Evolutionary conservation across 2,797 vertebrate genomes (phyloP).

Genomic region (Synaphobranchus kaupii): DNA sequence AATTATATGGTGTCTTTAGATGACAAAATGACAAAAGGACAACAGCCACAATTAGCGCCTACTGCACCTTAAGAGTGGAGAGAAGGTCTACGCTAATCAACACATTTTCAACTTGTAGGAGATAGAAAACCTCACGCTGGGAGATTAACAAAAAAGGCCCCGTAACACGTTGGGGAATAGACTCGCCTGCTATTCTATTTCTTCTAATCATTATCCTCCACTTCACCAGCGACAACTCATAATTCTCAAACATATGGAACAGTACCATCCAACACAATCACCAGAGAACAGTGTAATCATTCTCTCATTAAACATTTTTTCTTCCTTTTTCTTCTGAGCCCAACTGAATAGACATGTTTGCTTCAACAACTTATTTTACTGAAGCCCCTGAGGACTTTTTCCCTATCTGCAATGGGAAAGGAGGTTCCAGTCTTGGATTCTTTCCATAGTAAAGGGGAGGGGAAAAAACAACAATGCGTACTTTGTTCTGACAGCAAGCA

Average conservation of each 20-base stretch:
- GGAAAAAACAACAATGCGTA: conserved; percentile 56
- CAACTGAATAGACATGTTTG: conserved; percentile 68
- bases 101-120: conserved; percentile 60
- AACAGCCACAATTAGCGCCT: conserved; percentile 43
- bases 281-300: conserved; percentile 76
- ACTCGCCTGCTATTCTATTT: conserved; percentile 74
- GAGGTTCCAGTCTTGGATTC: conserved; percentile 55
- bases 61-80: conserved; percentile 39
- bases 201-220: conserved; percentile 75
- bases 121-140: conserved; percentile 64
- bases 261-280: conserved; percentile 72
- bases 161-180: conserved; percentile 69
- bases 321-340: conserved; percentile 53
- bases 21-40: neutral
- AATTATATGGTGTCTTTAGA: neutral
- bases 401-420: conserved; percentile 53
- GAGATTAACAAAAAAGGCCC: conserved; percentile 66
- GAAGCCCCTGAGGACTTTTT: conserved; percentile 64
- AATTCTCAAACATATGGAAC: conserved; percentile 75
- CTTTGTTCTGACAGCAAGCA: conserved; percentile 64
- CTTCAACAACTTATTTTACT: conserved; percentile 71
- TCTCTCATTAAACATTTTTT: conserved; percentile 68
- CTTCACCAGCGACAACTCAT: conserved; percentile 70
- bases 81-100: conserved; percentile 57
- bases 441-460: conserved; percentile 44